phyloP scores from a whole-genome alignment of 2,888 invertebrate species.

The Oscheius myriophilus region DNA sequence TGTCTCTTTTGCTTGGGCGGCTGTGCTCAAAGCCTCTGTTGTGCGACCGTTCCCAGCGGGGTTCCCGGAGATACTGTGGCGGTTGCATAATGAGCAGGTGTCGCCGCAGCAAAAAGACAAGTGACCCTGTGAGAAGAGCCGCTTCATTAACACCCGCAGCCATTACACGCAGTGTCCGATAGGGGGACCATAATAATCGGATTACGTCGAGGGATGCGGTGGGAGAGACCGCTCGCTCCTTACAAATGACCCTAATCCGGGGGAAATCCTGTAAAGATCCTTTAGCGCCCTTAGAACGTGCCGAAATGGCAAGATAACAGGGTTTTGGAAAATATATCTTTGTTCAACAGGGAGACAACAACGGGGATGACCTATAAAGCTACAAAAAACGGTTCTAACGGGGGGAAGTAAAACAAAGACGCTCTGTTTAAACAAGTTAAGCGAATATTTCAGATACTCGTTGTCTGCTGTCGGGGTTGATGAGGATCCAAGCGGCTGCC shows the following conservation, averaged over 20 bases:
- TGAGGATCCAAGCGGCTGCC: conserved; percentile 59
- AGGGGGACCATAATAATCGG: conserved; percentile 7
- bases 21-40: not conserved
- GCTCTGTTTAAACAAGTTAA: not conserved
- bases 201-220: not conserved
- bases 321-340: not conserved
- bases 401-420: not conserved
- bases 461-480: conserved; percentile 62
- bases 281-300: too few relatives aligned
- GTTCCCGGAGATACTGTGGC: conserved; percentile 5
- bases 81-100: conserved; percentile 15
- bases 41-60: conserved; percentile 1
- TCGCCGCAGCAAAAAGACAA: conserved; percentile 5
- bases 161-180: not conserved
- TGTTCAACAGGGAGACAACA: not conserved
- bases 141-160: not conserved
- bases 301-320: not conserved
- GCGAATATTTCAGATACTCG: conserved; percentile 62
- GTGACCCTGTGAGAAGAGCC: conserved; percentile 3
- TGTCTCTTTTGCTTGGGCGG: not conserved
- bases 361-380: not conserved
- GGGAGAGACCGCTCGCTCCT: too few relatives aligned
- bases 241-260: too few relatives aligned
- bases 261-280: too few relatives aligned
- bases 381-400: not conserved